These are phyloP conservation scores for Brachionus asplanchnoidis DNA, from an alignment of 1,140 invertebrate species.

Conservation along the genomic window DNA sequence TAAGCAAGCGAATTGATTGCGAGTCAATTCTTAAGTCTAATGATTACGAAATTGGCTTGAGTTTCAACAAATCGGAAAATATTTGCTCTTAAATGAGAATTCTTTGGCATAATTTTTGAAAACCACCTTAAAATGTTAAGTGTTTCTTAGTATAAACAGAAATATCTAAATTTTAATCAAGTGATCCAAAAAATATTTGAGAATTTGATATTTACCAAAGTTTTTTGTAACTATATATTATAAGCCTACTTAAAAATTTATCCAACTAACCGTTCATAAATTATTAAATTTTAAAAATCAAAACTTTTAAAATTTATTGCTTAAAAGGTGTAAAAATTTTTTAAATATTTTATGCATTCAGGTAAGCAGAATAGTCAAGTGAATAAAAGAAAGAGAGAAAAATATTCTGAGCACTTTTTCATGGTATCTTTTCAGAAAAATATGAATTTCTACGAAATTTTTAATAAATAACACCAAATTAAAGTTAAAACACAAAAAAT, in stretches of 20 bases:
- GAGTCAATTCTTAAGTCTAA: not conserved
- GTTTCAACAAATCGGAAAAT: not conserved
- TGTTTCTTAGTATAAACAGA: not conserved
- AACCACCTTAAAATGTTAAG: not conserved
- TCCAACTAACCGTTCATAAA: not conserved
- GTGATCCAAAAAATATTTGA: not conserved
- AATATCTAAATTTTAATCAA: not conserved
- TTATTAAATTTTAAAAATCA: not conserved
- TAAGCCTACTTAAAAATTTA: not conserved
- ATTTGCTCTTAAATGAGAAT: not conserved
- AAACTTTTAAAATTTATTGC: not conserved
- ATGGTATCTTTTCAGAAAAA: not conserved
- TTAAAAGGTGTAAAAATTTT: not conserved
- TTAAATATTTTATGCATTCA: conserved; percentile 35
- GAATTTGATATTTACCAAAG: not conserved
- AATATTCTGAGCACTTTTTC: not conserved
- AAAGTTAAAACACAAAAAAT: not conserved
- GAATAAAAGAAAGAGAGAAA: not conserved
- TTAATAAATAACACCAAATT: not conserved
- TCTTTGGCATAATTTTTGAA: not conserved
- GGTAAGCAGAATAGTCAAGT: not conserved
- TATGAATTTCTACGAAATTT: not conserved
- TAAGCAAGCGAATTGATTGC: not conserved
- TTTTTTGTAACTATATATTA: not conserved
- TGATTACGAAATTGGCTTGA: not conserved